Base-by-base conservation (phyloP, 1,140 invertebrate genomes). In the Megalopta genalis region DNA sequence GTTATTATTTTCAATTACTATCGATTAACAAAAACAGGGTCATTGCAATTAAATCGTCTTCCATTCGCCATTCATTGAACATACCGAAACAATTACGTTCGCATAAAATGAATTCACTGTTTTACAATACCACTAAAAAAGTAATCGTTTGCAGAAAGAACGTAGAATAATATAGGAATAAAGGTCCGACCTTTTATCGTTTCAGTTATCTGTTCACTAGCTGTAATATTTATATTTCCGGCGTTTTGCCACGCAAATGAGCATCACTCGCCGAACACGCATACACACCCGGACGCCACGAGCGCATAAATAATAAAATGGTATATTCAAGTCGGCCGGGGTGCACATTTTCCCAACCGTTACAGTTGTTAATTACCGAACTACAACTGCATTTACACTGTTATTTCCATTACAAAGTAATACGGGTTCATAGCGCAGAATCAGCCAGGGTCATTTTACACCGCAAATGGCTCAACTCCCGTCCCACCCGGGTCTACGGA, bases 391-490 rank as follows among this genome's bases (percentile, higher is more conserved):
- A 32, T 73, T 79, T 54, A 52, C 27, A 14, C 4, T 18, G 32
- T 74, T 80, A 49, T 76, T 72, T 77, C 57, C 39, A 63, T 79
- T 70, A 76, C 59, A 75, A 69, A 69, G 67, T 72, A 54, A 77
- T 80, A 80, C 77, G 77, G 25, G 52, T 84, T 85, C 37, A 60
- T 84, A 84, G 80, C 60, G 68, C 59, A 77, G 74, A 25, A 81
- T 85, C 74, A 84, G 74, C 5, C 59, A 21, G 60, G 60, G 66
- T 76, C 81, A 27, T 71, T 68, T 65, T 80, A 66, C 67, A 52
- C 37, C 68, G 59, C 68, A 64, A 84, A 84, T 39, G 81, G 71
- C 65, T 16, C 27, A 23, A 10, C 42, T 49, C 25, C 67, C 60
- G 27, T 74, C 46, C 60, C 60, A 27, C 37, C 63, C 32, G 25